Percentiles rank a stretch among this genome's conserved stretches.
These are phyloP conservation scores for Agrotis ipsilon DNA, from an alignment of 2,888 invertebrate genomes.

Conservation along the genomic window DNA sequence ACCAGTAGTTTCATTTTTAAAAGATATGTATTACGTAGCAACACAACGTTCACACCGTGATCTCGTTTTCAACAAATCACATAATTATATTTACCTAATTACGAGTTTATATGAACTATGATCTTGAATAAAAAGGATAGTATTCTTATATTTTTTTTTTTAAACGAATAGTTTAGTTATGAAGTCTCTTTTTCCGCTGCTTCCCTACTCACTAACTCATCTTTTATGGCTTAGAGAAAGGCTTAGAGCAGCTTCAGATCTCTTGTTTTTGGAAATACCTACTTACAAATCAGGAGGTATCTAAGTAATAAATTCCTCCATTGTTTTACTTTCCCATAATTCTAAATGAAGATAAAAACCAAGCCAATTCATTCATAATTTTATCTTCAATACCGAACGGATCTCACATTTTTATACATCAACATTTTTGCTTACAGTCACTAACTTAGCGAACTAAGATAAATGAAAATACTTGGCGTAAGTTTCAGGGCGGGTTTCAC, in stretches of 20 bases:
- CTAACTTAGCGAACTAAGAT: conserved; percentile 62
- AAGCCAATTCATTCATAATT: conserved; percentile 20
- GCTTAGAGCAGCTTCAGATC: neutral
- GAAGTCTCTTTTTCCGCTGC: neutral
- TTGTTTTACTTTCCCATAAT: conserved; percentile 17
- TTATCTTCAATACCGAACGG: conserved; percentile 16
- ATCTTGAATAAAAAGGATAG: no score
- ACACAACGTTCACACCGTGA: no score
- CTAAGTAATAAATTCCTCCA: conserved; percentile 1
- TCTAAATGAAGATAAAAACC: conserved; percentile 23
- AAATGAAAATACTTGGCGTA: conserved; percentile 68
- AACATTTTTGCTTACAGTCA: conserved; percentile 50
- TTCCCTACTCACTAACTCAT: neutral
- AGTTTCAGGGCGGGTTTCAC: conserved; percentile 65
- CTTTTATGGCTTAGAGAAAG: conserved; percentile 3
- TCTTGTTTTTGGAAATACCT: neutral
- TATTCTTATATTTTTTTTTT: no score
- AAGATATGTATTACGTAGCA: no score
- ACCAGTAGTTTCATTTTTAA: no score
- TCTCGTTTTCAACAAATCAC: no score
- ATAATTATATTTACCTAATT: no score
- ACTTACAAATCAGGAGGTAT: conserved; percentile 3
- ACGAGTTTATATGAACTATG: no score
- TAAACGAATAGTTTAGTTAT: no score
- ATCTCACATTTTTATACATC: conserved; percentile 37